phyloP scores from a whole-genome alignment of 2,113 vertebrate species.

The Gymnocephalus cernua region DNA sequence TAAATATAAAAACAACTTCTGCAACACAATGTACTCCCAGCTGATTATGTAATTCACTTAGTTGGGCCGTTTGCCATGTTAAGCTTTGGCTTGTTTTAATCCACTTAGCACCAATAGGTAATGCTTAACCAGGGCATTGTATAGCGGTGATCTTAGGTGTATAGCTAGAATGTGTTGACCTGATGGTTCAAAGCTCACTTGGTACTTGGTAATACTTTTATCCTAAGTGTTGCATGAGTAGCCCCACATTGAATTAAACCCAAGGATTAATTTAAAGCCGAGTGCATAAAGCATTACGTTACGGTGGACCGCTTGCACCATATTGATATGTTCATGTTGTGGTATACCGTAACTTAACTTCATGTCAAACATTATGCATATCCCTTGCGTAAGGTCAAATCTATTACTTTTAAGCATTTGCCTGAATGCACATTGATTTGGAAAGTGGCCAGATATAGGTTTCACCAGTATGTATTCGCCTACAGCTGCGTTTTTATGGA shows the following conservation, averaged over 20 bases:
- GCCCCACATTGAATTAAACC: neutral
- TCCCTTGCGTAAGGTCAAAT: neutral
- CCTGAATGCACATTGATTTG: conserved; percentile 49
- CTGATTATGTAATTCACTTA: conserved; percentile 62
- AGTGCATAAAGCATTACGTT: neutral
- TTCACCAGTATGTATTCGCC: conserved; percentile 27
- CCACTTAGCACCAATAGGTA: conserved; percentile 49
- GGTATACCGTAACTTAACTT: neutral
- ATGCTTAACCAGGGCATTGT: conserved; percentile 15
- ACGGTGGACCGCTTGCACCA: neutral
- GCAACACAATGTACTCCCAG: neutral
- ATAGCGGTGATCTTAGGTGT: conserved; percentile 19
- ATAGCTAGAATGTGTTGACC: conserved; percentile 25
- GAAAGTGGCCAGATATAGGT: conserved; percentile 13
- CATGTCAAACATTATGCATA: neutral
- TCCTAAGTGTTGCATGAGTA: neutral
- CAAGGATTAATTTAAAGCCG: neutral
- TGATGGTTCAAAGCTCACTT: conserved; percentile 18
- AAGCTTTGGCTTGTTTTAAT: conserved; percentile 59
- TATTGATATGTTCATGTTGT: neutral
- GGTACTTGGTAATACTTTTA: neutral
- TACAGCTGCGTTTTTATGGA: conserved; percentile 35
- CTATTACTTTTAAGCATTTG: neutral
- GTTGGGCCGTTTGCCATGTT: conserved; percentile 37
- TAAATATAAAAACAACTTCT: neutral